Evolutionary conservation across 1,140 invertebrate species (phyloP).

Genomic region (Orius insidiosus): DNA sequence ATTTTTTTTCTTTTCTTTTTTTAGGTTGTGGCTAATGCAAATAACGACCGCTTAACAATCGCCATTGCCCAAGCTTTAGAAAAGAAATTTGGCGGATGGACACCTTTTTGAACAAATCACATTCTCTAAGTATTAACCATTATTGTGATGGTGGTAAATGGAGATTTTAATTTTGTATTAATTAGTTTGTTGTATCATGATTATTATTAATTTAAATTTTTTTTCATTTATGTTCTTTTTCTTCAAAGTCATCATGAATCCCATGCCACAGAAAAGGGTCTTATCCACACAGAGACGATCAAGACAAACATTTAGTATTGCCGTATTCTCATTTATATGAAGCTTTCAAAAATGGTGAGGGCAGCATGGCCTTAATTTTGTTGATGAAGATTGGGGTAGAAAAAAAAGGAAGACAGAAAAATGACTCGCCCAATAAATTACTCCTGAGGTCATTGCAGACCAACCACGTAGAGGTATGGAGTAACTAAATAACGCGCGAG

Average conservation of each 20-base stretch:
- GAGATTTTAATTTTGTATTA: not conserved
- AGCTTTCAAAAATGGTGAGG: too few relatives aligned
- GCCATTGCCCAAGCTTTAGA: slow-evolving; percentile 73
- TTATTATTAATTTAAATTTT: not conserved
- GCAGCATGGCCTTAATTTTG: too few relatives aligned
- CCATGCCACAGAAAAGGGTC: too few relatives aligned
- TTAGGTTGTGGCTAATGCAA: slow-evolving; percentile 30
- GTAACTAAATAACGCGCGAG: too few relatives aligned
- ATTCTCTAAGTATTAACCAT: slow-evolving; percentile 1
- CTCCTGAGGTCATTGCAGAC: too few relatives aligned
- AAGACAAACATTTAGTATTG: too few relatives aligned
- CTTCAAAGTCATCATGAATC: not conserved
- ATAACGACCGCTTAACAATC: slow-evolving; percentile 63
- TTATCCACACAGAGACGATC: too few relatives aligned
- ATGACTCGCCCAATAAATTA: too few relatives aligned
- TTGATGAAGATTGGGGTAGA: too few relatives aligned
- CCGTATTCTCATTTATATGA: too few relatives aligned
- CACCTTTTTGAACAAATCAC: slow-evolving; percentile 34
- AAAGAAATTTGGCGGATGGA: slow-evolving; percentile 66
- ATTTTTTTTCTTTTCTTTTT: slow-evolving; percentile 2
- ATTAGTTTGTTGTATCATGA: not conserved
- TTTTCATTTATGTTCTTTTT: not conserved
- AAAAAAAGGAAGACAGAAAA: too few relatives aligned
- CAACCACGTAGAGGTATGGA: too few relatives aligned
- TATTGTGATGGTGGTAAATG: not conserved